Base-by-base conservation (phyloP, 2,113 vertebrate species). In the Benitochromis conjunctus region DNA sequence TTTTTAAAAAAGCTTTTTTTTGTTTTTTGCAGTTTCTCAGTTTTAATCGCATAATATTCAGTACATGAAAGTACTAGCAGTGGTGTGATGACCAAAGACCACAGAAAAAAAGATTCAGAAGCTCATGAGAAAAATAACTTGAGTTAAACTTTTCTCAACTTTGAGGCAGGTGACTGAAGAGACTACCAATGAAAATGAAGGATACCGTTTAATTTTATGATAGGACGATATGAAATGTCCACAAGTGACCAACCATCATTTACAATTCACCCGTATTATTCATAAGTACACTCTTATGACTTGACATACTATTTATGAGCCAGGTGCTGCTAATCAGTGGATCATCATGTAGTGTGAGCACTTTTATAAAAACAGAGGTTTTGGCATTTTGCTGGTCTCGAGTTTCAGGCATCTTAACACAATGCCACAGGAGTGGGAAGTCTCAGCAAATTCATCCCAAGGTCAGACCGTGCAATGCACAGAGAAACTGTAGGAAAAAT, bases 81-180 rank as follows among this genome's bases (percentile, higher is more conserved):
- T 9, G 12, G n/a, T 43, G n/a, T 24, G 38, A 43, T 16, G 64
- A 69, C 64, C 64, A 69, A 38, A 24, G 64, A 43, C 62, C n/a
- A 1, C 12, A 69, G 7, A 24, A 69, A 24, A 64, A 41, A 43
- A 69, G 36, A 1, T 43, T 43, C 12, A 69, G 64, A 21, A 9
- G 12, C 4, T 66, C 4, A 5, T 41, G 13, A 66, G 48, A 21
- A 31, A 66, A 41, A 41, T 14, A 9, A 66, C 19, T n/a, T 1
- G 1, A 5, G 58, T 34, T 62, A 64, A 64, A n/a, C 34, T 38
- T 21, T 66, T 66, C 60, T 66, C 18, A 64, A 36, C 31, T 64
- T 21, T 8, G 34, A 66, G 0, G 6, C 19, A 21, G 21, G 1
- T 19, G 34, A 0, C 34, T 0, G 19, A 66, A 38, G 19, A 38